A percentile compares a stretch with the other conserved stretches of the same genome.
These are phyloP conservation scores for Aplysia californica DNA, from an alignment of 1,140 invertebrate species.

Conservation along the genomic window DNA sequence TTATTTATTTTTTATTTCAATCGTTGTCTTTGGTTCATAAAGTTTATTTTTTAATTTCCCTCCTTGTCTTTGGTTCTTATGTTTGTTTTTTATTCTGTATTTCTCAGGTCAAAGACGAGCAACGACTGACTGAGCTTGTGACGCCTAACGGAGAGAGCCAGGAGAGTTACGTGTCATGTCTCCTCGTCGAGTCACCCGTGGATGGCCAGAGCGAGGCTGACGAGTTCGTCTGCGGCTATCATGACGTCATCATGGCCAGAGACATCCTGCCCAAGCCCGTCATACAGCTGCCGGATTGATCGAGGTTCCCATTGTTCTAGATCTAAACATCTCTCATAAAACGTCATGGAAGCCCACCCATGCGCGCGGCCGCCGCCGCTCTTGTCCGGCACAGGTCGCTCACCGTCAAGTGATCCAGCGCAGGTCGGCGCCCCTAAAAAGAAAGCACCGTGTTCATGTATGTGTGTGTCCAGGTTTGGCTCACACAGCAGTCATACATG, in stretches of 20 bases:
- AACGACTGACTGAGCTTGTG: conserved; percentile 9
- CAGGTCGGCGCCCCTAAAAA: too few relatives aligned
- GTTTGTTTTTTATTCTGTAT: not conserved
- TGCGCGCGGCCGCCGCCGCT: too few relatives aligned
- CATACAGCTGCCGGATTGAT: conserved; percentile 43
- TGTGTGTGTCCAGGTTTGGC: too few relatives aligned
- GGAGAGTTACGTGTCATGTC: conserved; percentile 1
- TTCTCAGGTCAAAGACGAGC: conserved; percentile 21
- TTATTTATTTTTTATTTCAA: not conserved
- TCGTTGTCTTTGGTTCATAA: not conserved
- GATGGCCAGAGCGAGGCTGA: conserved; percentile 31
- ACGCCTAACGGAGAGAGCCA: not conserved
- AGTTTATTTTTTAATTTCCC: not conserved
- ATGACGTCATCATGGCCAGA: conserved; percentile 35
- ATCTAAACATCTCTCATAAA: too few relatives aligned
- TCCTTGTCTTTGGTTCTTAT: conserved; percentile 25
- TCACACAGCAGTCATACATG: too few relatives aligned
- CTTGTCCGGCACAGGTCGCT: too few relatives aligned
- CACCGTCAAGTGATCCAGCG: too few relatives aligned
- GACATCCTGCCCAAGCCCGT: conserved; percentile 42
- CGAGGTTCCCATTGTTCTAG: too few relatives aligned
- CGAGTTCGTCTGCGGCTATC: conserved; percentile 33
- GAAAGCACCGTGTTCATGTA: too few relatives aligned
- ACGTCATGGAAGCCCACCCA: too few relatives aligned
- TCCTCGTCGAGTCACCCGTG: conserved; percentile 30